phyloP scores from a whole-genome alignment of 2,888 invertebrate genomes.

The Julus scanicus region DNA sequence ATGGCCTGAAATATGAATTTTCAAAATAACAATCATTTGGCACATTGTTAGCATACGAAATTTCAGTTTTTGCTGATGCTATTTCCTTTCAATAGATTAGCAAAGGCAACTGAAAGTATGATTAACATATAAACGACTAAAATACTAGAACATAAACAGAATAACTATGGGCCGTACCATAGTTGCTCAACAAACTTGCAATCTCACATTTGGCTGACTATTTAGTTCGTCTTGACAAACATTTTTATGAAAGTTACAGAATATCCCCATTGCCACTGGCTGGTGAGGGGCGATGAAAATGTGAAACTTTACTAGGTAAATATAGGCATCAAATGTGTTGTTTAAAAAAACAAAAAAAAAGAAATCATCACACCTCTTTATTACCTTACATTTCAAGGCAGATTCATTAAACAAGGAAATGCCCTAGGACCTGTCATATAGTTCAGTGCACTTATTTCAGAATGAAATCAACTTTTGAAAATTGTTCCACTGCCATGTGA shows the following conservation, averaged over 20 bases:
- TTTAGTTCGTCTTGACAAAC: too few relatives aligned
- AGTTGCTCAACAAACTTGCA: too few relatives aligned
- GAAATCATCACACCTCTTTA: not conserved
- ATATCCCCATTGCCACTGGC: not conserved
- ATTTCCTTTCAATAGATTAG: not conserved
- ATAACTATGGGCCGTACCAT: not conserved
- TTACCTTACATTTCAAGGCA: not conserved
- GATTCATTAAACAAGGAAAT: slow-evolving; percentile 29
- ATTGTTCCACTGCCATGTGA: not conserved
- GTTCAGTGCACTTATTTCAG: not conserved
- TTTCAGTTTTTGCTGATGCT: not conserved
- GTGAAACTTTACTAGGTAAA: not conserved
- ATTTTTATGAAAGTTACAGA: too few relatives aligned
- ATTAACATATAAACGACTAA: not conserved
- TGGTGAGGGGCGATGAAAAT: not conserved
- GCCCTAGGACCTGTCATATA: not conserved
- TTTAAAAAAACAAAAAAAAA: not conserved
- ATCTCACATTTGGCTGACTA: too few relatives aligned
- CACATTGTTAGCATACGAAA: not conserved
- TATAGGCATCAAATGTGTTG: not conserved
- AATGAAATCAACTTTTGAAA: not conserved
- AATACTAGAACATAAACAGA: not conserved
- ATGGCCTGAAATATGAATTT: too few relatives aligned
- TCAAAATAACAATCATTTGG: not conserved
- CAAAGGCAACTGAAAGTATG: not conserved